Percentiles rank a stretch among this genome's conserved stretches.
These are phyloP conservation scores for Fundulus diaphanus DNA, from an alignment of 2,797 vertebrate genomes.

Conservation along the genomic window DNA sequence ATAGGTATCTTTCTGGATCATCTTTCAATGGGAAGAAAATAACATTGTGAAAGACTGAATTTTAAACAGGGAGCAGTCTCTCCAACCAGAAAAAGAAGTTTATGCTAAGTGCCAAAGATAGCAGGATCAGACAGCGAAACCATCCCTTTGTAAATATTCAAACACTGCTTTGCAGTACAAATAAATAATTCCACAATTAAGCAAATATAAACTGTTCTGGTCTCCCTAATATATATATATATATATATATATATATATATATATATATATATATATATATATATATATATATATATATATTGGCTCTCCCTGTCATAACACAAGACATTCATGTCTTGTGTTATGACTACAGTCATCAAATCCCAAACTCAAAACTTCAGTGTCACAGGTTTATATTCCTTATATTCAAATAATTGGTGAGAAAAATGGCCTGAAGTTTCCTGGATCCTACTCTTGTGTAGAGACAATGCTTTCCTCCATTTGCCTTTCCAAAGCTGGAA, in stretches of 20 bases:
- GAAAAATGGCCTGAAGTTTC: no score
- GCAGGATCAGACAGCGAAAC: not conserved
- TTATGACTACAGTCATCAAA: not conserved
- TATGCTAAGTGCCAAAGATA: not conserved
- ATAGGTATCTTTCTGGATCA: conserved; percentile 1
- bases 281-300: no score
- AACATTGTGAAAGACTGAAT: conserved; percentile 6
- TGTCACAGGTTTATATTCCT: no score
- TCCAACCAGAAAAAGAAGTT: not conserved
- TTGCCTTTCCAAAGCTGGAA: no score
- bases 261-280: no score
- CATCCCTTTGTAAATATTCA: not conserved
- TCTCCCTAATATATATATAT: no score
- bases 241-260: no score
- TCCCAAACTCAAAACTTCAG: not conserved
- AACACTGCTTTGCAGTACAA: not conserved
- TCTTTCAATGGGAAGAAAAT: conserved; percentile 6
- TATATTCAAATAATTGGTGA: no score
- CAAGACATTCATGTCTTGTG: not conserved
- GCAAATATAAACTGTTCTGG: not conserved
- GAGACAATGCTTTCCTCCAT: no score
- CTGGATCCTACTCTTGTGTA: no score
- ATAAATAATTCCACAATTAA: not conserved
- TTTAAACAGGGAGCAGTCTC: conserved; percentile 3
- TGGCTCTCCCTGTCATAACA: not conserved